A percentile compares a stretch with the other conserved stretches of the same genome.
Evolutionary conservation across 1,140 invertebrate species (phyloP).

Genomic region (Samia ricini): DNA sequence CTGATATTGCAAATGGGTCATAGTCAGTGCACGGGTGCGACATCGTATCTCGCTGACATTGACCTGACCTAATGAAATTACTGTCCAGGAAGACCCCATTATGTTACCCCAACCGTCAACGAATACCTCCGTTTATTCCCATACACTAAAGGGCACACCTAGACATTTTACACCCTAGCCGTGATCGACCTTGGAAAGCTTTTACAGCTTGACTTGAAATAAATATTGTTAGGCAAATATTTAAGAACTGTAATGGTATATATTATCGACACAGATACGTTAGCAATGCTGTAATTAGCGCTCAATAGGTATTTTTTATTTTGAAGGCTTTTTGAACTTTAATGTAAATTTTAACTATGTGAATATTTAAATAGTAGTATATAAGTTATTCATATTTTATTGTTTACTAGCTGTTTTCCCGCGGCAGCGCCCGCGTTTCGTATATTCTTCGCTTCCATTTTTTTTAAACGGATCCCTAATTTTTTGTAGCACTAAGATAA

Average conservation of each 20-base stretch:
- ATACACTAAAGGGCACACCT: conserved; percentile 35
- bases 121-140: not conserved
- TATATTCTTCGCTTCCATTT: too few species aligned
- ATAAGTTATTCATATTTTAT: too few species aligned
- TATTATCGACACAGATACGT: not conserved
- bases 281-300: too few species aligned
- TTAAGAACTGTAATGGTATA: not conserved
- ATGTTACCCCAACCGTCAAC: not conserved
- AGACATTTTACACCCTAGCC: conserved; percentile 44
- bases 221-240: not conserved
- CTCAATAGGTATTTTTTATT: too few species aligned
- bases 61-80: conserved; percentile 34
- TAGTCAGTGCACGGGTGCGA: not conserved
- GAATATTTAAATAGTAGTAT: too few species aligned
- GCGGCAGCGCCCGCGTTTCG: too few species aligned
- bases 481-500: too few species aligned
- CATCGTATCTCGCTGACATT: conserved; percentile 25
- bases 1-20: not conserved
- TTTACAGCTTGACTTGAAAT: conserved; percentile 11
- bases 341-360: too few species aligned
- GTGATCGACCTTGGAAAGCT: conserved; percentile 17
- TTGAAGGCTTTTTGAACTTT: too few species aligned
- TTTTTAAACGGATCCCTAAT: too few species aligned
- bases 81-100: conserved; percentile 31
- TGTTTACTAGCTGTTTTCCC: too few species aligned